Percentiles rank a stretch among this genome's conserved stretches.
Evolutionary conservation across 2,888 invertebrate species (phyloP).

Genomic region (Eustalomyia histrio): DNA sequence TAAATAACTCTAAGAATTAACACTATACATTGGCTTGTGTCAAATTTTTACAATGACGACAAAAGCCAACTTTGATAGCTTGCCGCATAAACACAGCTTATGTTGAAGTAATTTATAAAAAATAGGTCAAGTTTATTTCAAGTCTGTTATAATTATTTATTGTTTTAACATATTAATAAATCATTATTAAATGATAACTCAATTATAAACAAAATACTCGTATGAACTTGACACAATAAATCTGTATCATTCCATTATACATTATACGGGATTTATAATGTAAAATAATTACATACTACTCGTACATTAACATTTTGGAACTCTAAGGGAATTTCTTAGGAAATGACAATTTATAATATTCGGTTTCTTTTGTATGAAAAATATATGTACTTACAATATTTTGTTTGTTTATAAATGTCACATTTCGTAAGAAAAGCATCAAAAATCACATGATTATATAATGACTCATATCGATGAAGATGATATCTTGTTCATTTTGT

Average conservation of each 20-base stretch:
- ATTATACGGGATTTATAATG: too few relatives aligned
- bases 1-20: too few relatives aligned
- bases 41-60: too few relatives aligned
- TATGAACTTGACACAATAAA: slow-evolving; percentile 56
- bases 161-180: slow-evolving; percentile 27
- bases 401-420: neutral
- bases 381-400: neutral
- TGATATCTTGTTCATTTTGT: slow-evolving; percentile 24
- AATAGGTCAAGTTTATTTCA: neutral
- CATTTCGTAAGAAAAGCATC: slow-evolving; percentile 21
- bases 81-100: too few relatives aligned
- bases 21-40: too few relatives aligned
- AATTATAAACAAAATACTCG: slow-evolving; percentile 31
- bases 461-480: slow-evolving; percentile 43
- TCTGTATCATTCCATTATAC: slow-evolving; percentile 13
- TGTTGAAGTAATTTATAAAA: neutral
- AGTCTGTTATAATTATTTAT: slow-evolving; percentile 7
- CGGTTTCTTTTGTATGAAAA: neutral
- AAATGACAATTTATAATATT: neutral
- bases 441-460: slow-evolving; percentile 41
- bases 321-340: neutral
- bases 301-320: neutral
- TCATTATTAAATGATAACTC: slow-evolving; percentile 41
- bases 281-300: slow-evolving; percentile 19
- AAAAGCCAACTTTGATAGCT: too few relatives aligned